phyloP scores from a whole-genome alignment of 2,113 vertebrate genomes.

The Oreochromis aureus region DNA sequence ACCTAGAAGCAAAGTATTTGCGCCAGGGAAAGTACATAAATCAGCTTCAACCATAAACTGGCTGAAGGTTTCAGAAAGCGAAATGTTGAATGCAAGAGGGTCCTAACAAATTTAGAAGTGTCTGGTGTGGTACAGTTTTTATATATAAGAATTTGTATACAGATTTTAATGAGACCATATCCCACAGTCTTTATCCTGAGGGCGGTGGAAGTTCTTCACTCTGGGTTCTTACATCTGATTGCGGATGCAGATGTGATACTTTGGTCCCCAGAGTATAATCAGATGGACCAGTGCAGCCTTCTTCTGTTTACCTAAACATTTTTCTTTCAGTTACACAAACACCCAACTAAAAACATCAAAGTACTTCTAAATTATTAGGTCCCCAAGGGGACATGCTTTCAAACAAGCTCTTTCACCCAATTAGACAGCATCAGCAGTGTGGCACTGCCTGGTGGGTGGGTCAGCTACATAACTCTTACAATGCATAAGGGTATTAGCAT shows the following conservation, averaged over 20 bases:
- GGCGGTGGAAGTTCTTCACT: neutral
- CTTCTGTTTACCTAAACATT: neutral
- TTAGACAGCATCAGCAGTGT: constrained; percentile 38
- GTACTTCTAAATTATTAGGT: constrained; percentile 2
- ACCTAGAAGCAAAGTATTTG: neutral
- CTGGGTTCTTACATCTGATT: constrained; percentile 18
- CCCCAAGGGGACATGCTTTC: neutral
- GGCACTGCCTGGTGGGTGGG: neutral
- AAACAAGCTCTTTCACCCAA: constrained; percentile 17
- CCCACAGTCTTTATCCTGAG: neutral
- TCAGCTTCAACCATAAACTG: neutral
- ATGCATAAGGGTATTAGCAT: neutral
- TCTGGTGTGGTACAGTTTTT: neutral
- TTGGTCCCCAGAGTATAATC: neutral
- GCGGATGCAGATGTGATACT: constrained; percentile 44
- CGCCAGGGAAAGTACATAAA: neutral
- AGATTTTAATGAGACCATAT: constrained; percentile 14
- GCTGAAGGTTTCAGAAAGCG: neutral
- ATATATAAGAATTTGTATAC: neutral
- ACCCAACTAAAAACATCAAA: constrained; percentile 46
- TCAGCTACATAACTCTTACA: neutral
- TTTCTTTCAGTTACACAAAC: neutral
- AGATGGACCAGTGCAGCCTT: neutral
- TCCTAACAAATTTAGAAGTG: neutral
- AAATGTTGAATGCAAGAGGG: neutral